phyloP scores from a whole-genome alignment of 1,140 invertebrate species.

The Pantala flavescens region DNA sequence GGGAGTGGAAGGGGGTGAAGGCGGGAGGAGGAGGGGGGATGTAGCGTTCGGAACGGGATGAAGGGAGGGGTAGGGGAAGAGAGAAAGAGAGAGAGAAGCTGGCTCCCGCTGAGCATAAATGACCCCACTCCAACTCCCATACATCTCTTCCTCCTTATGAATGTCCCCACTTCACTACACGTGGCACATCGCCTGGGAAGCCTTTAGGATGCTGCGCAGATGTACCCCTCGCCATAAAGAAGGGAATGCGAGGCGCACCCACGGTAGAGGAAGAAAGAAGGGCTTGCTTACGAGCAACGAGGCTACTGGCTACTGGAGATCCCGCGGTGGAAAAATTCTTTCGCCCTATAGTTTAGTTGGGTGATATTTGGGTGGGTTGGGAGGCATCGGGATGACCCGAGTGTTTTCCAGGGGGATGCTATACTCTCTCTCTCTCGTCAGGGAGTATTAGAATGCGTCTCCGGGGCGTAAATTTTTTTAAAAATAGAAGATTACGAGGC shows the following conservation, averaged over 20 bases:
- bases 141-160: neutral
- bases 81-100: neutral
- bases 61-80: neutral
- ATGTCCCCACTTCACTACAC: slow-evolving; percentile 8
- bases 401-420: too few relatives aligned
- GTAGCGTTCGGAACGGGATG: neutral
- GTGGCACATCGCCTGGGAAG: slow-evolving; percentile 5
- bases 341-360: too few relatives aligned
- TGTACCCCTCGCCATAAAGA: neutral
- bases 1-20: neutral
- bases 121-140: neutral
- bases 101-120: slow-evolving; percentile 2
- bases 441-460: too few relatives aligned
- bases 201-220: slow-evolving; percentile 7
- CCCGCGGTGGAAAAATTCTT: too few relatives aligned
- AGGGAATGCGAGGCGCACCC: neutral
- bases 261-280: neutral
- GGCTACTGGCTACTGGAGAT: too few relatives aligned
- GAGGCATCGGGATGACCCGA: too few relatives aligned
- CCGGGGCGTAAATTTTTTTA: too few relatives aligned
- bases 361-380: too few relatives aligned
- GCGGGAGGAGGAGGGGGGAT: neutral
- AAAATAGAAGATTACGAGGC: too few relatives aligned
- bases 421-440: too few relatives aligned
- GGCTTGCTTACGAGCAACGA: neutral